Conservation (phyloP, 2,797 vertebrate genomes). For the Clarias laeviceps region DNA sequence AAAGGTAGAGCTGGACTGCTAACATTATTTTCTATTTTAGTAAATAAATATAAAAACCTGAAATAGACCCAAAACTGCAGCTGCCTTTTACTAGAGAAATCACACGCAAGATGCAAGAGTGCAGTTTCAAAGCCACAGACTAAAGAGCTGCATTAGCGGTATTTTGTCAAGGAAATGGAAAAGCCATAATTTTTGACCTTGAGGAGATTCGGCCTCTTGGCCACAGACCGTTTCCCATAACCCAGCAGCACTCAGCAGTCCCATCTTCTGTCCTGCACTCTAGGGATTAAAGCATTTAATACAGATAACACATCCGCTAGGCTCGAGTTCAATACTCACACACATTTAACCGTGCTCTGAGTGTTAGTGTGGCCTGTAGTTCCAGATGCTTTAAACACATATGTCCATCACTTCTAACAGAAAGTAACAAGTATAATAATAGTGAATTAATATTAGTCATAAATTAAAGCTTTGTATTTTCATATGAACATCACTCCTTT, state of each 20-base stretch:
- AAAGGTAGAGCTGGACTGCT: slow-evolving; percentile 3
- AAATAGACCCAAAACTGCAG: background rate
- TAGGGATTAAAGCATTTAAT: slow-evolving; percentile 51
- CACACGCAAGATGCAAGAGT: background rate
- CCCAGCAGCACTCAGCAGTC: slow-evolving; percentile 44
- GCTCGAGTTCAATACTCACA: slow-evolving; percentile 22
- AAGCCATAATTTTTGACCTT: slow-evolving; percentile 51
- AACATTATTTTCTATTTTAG: slow-evolving; percentile 3
- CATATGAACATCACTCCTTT: background rate
- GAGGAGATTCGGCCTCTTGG: slow-evolving; percentile 28
- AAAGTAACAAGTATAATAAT: background rate
- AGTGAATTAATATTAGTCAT: background rate
- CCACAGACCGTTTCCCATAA: slow-evolving; percentile 45
- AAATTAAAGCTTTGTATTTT: background rate
- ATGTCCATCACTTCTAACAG: background rate
- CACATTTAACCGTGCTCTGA: slow-evolving; percentile 22
- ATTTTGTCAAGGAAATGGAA: slow-evolving; percentile 13
- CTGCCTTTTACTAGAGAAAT: background rate
- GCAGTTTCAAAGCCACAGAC: background rate
- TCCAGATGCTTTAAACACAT: background rate
- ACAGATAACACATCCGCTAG: slow-evolving; percentile 48
- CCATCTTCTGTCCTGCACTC: slow-evolving; percentile 38
- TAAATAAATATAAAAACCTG: background rate
- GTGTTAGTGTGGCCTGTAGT: background rate
- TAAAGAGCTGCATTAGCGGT: background rate